Conservation (phyloP, 2,797 vertebrate species). For the Mycteria americana region DNA sequence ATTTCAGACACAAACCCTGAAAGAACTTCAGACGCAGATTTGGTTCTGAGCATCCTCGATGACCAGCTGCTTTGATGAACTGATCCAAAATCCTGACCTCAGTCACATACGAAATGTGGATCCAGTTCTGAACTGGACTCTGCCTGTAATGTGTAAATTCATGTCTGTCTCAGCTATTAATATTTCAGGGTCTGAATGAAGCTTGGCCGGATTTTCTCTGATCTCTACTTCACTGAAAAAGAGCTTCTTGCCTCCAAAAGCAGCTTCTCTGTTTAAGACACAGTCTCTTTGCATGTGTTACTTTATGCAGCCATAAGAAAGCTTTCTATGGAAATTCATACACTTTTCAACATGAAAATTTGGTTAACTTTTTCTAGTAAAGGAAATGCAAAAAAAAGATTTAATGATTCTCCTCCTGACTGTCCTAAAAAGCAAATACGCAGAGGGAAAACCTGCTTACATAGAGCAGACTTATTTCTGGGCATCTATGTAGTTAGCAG, state of each 20-base stretch:
- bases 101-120: neutral
- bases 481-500: constrained; percentile 44
- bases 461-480: constrained; percentile 31
- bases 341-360: neutral
- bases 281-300: neutral
- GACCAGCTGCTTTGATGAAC: neutral
- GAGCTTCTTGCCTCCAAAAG: neutral
- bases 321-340: neutral
- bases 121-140: neutral
- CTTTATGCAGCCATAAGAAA: neutral
- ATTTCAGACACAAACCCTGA: neutral
- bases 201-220: neutral
- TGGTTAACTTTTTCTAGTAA: neutral
- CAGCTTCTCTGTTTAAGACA: neutral
- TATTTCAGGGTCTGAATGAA: neutral
- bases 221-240: neutral
- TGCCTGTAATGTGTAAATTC: constrained; percentile 25
- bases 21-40: neutral
- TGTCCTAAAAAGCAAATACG: constrained; percentile 43
- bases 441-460: constrained; percentile 32
- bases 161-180: neutral
- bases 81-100: constrained; percentile 4
- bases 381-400: neutral
- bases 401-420: neutral
- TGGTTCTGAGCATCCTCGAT: neutral